A percentile compares a stretch with the other conserved stretches of the same genome.
Conservation (phyloP, 2,797 vertebrate genomes). For the Artibeus jamaicensis region DNA sequence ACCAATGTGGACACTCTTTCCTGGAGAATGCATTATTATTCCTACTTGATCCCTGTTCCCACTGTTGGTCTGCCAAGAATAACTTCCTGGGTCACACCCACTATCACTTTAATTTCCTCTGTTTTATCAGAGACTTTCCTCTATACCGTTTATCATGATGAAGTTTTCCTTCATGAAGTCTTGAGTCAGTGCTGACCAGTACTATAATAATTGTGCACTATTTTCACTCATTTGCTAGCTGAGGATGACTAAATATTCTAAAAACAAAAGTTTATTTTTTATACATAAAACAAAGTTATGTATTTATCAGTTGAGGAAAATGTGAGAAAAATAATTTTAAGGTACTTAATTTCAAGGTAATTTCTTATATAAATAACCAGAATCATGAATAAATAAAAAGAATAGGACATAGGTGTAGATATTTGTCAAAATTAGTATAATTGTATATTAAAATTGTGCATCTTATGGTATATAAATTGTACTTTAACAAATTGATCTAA, state of each 20-base stretch:
- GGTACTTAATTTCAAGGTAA: neutral
- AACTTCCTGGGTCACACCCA: neutral
- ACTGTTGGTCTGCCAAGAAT: neutral
- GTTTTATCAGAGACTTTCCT: neutral
- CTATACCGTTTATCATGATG: neutral
- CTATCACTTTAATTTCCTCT: neutral
- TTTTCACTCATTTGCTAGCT: neutral
- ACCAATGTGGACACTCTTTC: neutral
- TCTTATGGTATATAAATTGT: neutral
- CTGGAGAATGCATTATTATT: neutral
- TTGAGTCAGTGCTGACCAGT: neutral
- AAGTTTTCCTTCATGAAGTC: conserved; percentile 11
- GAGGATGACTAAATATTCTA: neutral
- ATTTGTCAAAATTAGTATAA: neutral
- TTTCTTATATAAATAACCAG: neutral
- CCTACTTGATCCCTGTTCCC: neutral
- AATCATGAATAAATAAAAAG: neutral
- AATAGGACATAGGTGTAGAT: neutral
- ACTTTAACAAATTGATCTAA: neutral
- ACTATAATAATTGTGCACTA: neutral
- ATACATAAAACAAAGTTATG: neutral
- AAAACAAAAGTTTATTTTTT: neutral
- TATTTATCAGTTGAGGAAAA: neutral
- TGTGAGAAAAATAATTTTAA: neutral
- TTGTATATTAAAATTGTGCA: neutral